phyloP scores from a whole-genome alignment of 2,113 vertebrate species.

The Labeo rohita region DNA sequence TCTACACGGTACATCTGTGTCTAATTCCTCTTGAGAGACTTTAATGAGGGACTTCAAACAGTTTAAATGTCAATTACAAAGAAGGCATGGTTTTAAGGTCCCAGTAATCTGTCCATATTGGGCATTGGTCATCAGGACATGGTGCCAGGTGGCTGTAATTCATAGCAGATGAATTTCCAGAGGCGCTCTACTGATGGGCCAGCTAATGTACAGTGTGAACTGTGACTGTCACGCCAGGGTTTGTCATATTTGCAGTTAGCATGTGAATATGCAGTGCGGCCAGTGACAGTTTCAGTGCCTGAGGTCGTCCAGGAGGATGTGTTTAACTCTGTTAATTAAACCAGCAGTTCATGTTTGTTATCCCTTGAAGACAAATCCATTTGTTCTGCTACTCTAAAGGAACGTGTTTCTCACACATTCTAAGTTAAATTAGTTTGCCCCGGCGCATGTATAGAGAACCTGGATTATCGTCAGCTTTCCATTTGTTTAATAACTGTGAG shows the following conservation, averaged over 20 bases:
- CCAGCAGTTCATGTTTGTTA: constrained; percentile 33
- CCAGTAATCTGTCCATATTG: constrained; percentile 84
- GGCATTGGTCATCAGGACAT: constrained; percentile 85
- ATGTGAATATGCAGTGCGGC: constrained; percentile 46
- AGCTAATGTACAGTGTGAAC: constrained; percentile 83
- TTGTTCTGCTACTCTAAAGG: neutral
- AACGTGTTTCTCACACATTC: neutral
- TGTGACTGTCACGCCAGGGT: constrained; percentile 77
- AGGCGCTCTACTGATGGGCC: constrained; percentile 84
- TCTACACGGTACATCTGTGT: constrained; percentile 80
- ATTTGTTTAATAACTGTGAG: constrained; percentile 9
- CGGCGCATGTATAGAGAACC: neutral
- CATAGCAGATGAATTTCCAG: constrained; percentile 90
- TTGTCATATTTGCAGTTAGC: constrained; percentile 51
- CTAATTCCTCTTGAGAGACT: constrained; percentile 82
- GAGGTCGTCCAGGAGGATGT: constrained; percentile 48
- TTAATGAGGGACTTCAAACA: constrained; percentile 91
- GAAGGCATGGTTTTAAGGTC: constrained; percentile 85
- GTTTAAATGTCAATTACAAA: constrained; percentile 90
- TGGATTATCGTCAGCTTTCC: constrained; percentile 31
- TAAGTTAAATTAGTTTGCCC: neutral
- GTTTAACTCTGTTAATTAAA: constrained; percentile 55
- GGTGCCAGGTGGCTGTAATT: constrained; percentile 93
- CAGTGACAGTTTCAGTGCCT: constrained; percentile 50
- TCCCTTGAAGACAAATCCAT: constrained; percentile 50